Evolutionary conservation across 2,888 invertebrate species (phyloP), one percentile per base, ranked within the genome.

Genomic region (Tachina lurida): DNA sequence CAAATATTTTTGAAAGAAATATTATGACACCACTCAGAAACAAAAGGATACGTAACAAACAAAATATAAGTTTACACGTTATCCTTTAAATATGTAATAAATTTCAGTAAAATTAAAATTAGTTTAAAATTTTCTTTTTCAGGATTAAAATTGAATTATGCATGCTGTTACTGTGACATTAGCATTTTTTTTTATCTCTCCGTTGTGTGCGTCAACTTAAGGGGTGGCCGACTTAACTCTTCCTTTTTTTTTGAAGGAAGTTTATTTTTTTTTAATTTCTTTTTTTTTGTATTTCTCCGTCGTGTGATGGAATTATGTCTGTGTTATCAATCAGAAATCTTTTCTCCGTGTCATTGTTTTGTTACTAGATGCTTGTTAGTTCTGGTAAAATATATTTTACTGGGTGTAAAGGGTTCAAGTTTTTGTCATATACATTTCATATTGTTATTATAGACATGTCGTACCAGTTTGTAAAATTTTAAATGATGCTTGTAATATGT

Each of bases 341-440:
- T 52, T 19, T 76, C 1, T 58, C 19, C 10, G 13, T 62, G n/a
- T 45, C n/a, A 19, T 43, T n/a, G 62, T 63, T 15, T n/a, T 15
- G 49, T 31, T 60, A 71, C 49, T 78, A 54, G 62, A 49, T 71
- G 54, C 22, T 43, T 79, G 54, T 79, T 71, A 79, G 63, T 63
- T 79, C 54, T 71, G 71, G 79, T 76, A 41, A n/a, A 60, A 22
- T 12, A 15, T 60, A 4, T 9, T 39, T 39, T 39, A 9, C 45
- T 39, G 60, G 41, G 7, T 5, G 17, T 19, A 71, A 62, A 56
- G 79, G 79, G 71, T 79, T 79, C 60, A 63, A 17, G 45, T 52
- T 63, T 54, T 15, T 56, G 9, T 13, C 31, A n/a, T 19, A 56
- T 65, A 19, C 22, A 56, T 67, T 56, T 70, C 43, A 70, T 41